These are phyloP conservation scores for Aplodontia rufa DNA, from an alignment of 2,113 vertebrate species.

Conservation along the genomic window DNA sequence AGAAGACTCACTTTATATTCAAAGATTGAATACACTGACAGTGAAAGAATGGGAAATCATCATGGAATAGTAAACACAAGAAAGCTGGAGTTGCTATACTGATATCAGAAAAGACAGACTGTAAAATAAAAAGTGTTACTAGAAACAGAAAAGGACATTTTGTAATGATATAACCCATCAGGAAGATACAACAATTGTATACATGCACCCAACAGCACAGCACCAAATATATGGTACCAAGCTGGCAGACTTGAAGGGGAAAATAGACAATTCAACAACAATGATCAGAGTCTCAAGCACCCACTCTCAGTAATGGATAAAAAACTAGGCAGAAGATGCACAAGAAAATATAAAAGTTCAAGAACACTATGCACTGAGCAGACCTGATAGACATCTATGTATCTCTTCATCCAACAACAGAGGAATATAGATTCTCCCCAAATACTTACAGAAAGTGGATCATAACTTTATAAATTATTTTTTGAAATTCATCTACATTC, in stretches of 20 bases:
- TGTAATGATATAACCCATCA: not conserved
- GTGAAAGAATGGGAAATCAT: not conserved
- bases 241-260: not conserved
- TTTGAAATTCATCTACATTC: not conserved
- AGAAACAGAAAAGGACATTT: not conserved
- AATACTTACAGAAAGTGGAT: not conserved
- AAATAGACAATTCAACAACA: not conserved
- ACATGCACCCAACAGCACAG: not conserved
- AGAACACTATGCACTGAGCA: not conserved
- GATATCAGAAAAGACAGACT: not conserved
- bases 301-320: not conserved
- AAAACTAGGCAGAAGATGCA: not conserved
- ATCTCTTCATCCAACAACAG: not conserved
- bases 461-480: not conserved
- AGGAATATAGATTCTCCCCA: not conserved
- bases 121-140: not conserved
- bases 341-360: not conserved
- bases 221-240: not conserved
- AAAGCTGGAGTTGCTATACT: not conserved
- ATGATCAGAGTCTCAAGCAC: not conserved
- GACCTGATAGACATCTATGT: not conserved
- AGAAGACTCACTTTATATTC: not conserved
- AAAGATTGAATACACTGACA: not conserved
- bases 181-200: not conserved
- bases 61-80: not conserved